phyloP scores from a whole-genome alignment of 2,888 invertebrate genomes.

The Stenolophus ochropezus region DNA sequence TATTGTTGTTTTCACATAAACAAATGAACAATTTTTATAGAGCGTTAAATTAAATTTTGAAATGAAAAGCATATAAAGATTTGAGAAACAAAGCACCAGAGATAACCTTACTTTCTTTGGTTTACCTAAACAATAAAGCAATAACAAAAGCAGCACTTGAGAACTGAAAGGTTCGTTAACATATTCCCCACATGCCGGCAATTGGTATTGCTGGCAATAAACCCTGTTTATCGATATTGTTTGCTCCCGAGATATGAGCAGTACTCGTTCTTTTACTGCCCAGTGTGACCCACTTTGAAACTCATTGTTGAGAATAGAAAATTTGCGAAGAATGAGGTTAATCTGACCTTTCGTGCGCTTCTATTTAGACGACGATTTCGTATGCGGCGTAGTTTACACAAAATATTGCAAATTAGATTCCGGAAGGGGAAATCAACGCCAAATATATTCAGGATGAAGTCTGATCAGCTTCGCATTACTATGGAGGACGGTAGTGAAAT shows the following conservation, averaged over 20 bases:
- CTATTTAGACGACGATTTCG: constrained; percentile 3
- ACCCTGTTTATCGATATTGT: neutral
- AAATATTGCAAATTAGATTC: neutral
- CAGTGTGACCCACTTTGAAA: neutral
- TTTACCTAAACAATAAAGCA: too few species aligned
- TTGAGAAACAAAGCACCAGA: too few species aligned
- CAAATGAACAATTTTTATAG: too few species aligned
- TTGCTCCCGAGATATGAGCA: neutral
- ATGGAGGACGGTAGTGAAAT: neutral
- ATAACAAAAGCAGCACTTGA: too few species aligned
- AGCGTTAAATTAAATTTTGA: too few species aligned
- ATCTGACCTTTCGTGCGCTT: constrained; percentile 6
- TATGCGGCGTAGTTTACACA: neutral
- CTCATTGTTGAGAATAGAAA: constrained; percentile 25
- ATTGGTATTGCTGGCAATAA: neutral
- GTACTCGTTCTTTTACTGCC: neutral
- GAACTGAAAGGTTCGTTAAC: neutral
- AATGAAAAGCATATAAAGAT: too few species aligned
- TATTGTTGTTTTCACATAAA: too few species aligned
- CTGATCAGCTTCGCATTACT: neutral
- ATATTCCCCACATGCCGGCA: neutral
- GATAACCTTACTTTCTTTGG: too few species aligned
- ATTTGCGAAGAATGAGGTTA: constrained; percentile 16
- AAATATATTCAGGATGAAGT: neutral
- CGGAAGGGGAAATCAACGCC: neutral